Evolutionary conservation across 2,888 invertebrate genomes (phyloP).

Genomic region (Reticulitermes lucifugus): DNA sequence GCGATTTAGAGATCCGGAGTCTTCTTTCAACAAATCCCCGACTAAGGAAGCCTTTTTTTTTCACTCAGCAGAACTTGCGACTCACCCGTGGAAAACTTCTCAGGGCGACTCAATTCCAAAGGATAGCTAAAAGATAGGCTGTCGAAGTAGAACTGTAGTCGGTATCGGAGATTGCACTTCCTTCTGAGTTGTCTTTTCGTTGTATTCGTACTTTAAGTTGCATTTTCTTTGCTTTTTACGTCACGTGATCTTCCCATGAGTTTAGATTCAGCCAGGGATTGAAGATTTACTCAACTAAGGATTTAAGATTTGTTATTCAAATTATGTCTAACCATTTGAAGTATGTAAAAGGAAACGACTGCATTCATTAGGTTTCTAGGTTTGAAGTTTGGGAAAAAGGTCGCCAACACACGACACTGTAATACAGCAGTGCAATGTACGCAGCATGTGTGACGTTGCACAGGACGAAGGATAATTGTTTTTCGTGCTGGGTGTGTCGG

Average conservation of each 20-base stretch:
- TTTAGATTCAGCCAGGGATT: neutral
- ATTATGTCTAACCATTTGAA: neutral
- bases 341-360: no score
- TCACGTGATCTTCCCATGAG: no score
- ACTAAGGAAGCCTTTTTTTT: neutral
- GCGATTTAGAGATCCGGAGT: conserved; percentile 7
- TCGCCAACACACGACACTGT: no score
- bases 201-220: neutral
- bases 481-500: no score
- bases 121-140: neutral
- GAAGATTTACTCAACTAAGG: neutral
- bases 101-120: neutral
- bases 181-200: neutral
- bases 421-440: no score
- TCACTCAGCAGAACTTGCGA: neutral
- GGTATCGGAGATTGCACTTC: conserved; percentile 3
- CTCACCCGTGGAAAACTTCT: neutral
- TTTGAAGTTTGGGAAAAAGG: no score
- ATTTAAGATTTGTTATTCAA: neutral
- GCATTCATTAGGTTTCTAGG: no score
- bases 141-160: conserved; percentile 10
- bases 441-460: no score
- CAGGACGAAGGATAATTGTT: no score
- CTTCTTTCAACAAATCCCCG: neutral
- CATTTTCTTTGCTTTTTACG: no score